Conservation (phyloP, 2,888 invertebrate species). For the Pseudolycoriella hygida region DNA sequence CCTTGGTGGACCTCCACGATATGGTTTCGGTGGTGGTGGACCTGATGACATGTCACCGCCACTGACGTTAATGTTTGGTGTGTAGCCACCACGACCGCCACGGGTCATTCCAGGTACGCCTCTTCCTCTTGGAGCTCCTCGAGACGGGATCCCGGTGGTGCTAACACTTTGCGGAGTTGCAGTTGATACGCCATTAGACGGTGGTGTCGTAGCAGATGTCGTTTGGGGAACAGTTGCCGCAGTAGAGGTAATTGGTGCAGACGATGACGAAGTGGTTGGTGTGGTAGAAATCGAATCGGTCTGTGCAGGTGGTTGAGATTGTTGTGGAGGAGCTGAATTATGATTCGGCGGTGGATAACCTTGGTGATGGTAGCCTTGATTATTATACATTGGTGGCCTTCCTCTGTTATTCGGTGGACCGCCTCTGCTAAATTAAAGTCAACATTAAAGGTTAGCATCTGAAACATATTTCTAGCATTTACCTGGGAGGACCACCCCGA, state of each 20-base stretch:
- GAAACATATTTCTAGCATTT: too few relatives aligned
- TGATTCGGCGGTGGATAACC: not conserved
- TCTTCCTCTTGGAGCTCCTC: slow-evolving; percentile 22
- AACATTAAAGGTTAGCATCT: too few relatives aligned
- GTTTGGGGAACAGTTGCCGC: slow-evolving; percentile 17
- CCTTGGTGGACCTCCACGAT: slow-evolving; percentile 2
- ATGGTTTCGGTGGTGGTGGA: slow-evolving; percentile 14
- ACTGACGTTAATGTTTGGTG: slow-evolving; percentile 5
- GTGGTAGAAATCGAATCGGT: not conserved
- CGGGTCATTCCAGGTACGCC: slow-evolving; percentile 15
- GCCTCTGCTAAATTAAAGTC: too few relatives aligned
- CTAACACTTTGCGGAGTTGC: not conserved
- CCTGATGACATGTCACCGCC: slow-evolving; percentile 5
- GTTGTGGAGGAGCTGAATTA: not conserved
- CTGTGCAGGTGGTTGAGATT: not conserved
- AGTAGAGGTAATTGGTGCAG: not conserved
- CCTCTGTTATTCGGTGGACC: slow-evolving; percentile 14
- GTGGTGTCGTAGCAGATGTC: slow-evolving; percentile 12
- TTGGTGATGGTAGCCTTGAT: slow-evolving; percentile 4
- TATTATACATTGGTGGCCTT: slow-evolving; percentile 12
- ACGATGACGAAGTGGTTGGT: not conserved
- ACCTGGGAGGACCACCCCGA: slow-evolving; percentile 12
- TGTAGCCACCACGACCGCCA: slow-evolving; percentile 1
- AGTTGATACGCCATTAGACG: slow-evolving; percentile 1
- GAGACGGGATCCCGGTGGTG: slow-evolving; percentile 4